Percentiles rank a stretch among this genome's conserved stretches.
Evolutionary conservation across 2,888 invertebrate genomes (phyloP).

Genomic region (Julus scanicus): DNA sequence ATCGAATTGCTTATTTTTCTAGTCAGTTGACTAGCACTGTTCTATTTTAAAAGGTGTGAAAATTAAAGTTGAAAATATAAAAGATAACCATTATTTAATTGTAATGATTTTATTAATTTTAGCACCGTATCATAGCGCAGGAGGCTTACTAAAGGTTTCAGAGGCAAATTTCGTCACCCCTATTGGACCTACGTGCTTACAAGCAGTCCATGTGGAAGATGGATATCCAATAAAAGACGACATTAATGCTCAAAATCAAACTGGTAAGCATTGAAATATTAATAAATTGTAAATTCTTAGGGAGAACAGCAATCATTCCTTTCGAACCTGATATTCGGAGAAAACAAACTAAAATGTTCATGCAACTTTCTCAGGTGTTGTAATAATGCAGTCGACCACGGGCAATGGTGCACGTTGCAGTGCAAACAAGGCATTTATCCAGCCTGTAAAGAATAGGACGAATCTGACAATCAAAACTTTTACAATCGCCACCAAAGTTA

Average conservation of each 20-base stretch:
- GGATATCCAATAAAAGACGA: constrained; percentile 60
- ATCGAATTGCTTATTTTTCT: too few species aligned
- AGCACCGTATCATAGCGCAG: constrained; percentile 59
- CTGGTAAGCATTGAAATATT: constrained; percentile 58
- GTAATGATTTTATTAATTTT: constrained; percentile 46
- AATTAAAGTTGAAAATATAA: too few species aligned
- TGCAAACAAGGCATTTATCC: constrained; percentile 59
- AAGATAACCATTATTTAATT: too few species aligned
- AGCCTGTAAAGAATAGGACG: constrained; percentile 54
- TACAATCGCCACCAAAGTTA: constrained; percentile 56
- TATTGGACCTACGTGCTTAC: constrained; percentile 59
- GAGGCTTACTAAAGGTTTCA: constrained; percentile 60
- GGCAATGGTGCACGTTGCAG: constrained; percentile 65
- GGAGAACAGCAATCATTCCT: too few species aligned
- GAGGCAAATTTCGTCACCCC: constrained; percentile 60
- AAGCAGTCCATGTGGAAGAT: constrained; percentile 59
- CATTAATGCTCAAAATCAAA: constrained; percentile 60
- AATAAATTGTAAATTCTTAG: background rate
- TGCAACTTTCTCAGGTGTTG: background rate
- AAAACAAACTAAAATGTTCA: too few species aligned
- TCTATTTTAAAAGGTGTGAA: too few species aligned
- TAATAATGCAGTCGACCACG: constrained; percentile 62
- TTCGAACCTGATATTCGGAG: too few species aligned
- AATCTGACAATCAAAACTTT: constrained; percentile 53
- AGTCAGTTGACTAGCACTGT: too few species aligned